A percentile compares a stretch with the other conserved stretches of the same genome.
These are phyloP conservation scores for Bradypus variegatus DNA, from an alignment of 2,797 vertebrate genomes.

Conservation along the genomic window DNA sequence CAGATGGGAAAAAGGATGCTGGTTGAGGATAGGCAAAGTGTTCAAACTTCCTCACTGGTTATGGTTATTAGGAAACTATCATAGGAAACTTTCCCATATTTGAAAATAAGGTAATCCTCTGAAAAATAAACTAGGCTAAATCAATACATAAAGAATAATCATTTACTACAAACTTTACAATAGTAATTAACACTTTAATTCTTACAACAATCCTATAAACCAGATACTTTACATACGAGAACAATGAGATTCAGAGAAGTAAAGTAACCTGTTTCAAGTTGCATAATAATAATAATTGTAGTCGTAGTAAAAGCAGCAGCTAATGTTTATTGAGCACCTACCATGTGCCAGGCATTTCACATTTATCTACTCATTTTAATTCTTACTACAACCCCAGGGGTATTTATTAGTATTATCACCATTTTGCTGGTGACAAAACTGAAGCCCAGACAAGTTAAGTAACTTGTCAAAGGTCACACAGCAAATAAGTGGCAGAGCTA, in stretches of 20 bases:
- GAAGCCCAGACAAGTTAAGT: neutral
- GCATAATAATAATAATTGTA: neutral
- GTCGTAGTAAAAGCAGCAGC: conserved; percentile 11
- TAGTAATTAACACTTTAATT: conserved; percentile 34
- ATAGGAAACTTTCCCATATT: neutral
- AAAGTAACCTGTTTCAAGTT: neutral
- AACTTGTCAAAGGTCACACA: neutral
- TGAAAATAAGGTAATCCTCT: conserved; percentile 16
- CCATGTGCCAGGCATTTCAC: neutral
- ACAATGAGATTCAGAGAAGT: neutral
- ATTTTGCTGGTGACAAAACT: neutral
- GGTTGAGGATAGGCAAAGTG: neutral
- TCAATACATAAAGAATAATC: neutral
- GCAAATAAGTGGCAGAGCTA: neutral
- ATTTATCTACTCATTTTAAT: neutral
- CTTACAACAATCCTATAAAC: conserved; percentile 43
- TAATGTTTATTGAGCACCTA: neutral
- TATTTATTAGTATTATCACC: neutral
- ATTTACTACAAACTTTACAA: conserved; percentile 4
- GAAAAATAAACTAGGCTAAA: conserved; percentile 21
- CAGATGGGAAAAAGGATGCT: conserved; percentile 56
- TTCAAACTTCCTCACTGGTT: neutral
- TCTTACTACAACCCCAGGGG: neutral
- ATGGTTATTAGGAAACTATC: neutral
- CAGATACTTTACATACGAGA: neutral